Evolutionary conservation across 1,140 invertebrate species (phyloP).

Genomic region (Ditylenchus dipsaci): DNA sequence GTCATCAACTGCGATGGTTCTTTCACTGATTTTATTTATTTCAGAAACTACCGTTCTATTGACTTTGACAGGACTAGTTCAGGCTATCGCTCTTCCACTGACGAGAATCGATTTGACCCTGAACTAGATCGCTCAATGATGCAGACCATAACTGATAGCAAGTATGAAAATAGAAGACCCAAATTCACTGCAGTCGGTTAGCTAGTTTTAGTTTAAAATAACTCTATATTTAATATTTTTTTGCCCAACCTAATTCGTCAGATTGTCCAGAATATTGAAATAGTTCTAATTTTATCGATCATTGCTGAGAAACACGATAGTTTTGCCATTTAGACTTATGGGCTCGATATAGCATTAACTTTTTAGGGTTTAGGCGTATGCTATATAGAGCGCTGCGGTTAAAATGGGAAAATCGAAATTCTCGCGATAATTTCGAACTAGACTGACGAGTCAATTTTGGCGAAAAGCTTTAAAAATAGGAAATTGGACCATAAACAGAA

Average conservation of each 20-base stretch:
- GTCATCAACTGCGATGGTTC: conserved; percentile 6
- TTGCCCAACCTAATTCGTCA: too few relatives aligned
- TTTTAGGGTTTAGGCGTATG: too few relatives aligned
- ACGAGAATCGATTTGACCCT: conserved; percentile 38
- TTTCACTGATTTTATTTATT: conserved; percentile 12
- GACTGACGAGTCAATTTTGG: too few relatives aligned
- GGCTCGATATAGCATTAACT: too few relatives aligned
- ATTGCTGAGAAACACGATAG: too few relatives aligned
- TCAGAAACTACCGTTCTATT: conserved; percentile 18
- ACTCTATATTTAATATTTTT: too few relatives aligned
- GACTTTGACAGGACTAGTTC: conserved; percentile 18
- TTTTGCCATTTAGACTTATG: too few relatives aligned
- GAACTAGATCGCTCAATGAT: conserved; percentile 55
- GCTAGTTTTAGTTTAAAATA: conserved; percentile 18
- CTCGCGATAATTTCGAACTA: too few relatives aligned
- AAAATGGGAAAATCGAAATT: too few relatives aligned
- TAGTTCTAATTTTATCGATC: background rate
- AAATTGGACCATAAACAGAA: too few relatives aligned
- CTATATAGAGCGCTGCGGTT: too few relatives aligned
- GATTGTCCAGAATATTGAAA: background rate
- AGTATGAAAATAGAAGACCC: conserved; percentile 55
- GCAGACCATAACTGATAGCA: conserved; percentile 58
- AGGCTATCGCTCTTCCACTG: conserved; percentile 20
- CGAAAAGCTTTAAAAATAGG: too few relatives aligned
- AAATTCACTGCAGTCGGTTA: conserved; percentile 57